Base-by-base conservation (phyloP, 2,888 invertebrate species). In the Cistogaster globosa region DNA sequence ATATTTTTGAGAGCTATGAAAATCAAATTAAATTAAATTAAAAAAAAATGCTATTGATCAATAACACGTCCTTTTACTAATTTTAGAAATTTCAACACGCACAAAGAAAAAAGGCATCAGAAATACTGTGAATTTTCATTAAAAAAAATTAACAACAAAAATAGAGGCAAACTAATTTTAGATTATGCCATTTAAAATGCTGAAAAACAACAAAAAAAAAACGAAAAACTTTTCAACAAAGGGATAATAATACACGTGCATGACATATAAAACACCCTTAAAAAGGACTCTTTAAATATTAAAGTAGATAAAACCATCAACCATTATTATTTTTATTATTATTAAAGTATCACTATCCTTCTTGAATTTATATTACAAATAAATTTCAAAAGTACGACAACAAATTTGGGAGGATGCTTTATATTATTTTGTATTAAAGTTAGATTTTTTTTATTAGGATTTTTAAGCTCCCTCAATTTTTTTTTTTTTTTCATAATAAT, bases 31-130 rank as follows among this genome's bases (percentile, higher is more conserved):
- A 14, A n/a, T n/a, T n/a, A n/a, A n/a, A n/a, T n/a, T n/a, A 48
- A 51, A 36, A 57, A 57, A 48, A 60, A 36, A 76, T 20, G 14
- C 45, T 45, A 51, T 57, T 51, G 48, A 67, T 55, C 51, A 68
- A 68, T 60, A 26, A 51, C 12, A 60, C 42, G 68, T 51, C 68
- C 58, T 68, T 77, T 38, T 2, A 57, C 57, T 55, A 76, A 65
- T 75, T 65, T 76, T 22, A 57, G 48, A 76, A 45, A 12, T 9
- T 62, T 48, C 36, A 36, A 72, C 60, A 48, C 9, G 57, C 26
- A 57, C 36, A 32, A 16, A n/a, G n/a, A n/a, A 63, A 63, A 63
- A 75, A 20, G 3, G 36, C 12, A 7, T 12, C 42, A 42, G 42
- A 42, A 42, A 42, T 42, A 42, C 12, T 1, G 7, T 12, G 42